Evolutionary conservation across 2,888 invertebrate species (phyloP), one percentile per base, ranked within the genome.

Genomic region (Frankliniella intonsa): DNA sequence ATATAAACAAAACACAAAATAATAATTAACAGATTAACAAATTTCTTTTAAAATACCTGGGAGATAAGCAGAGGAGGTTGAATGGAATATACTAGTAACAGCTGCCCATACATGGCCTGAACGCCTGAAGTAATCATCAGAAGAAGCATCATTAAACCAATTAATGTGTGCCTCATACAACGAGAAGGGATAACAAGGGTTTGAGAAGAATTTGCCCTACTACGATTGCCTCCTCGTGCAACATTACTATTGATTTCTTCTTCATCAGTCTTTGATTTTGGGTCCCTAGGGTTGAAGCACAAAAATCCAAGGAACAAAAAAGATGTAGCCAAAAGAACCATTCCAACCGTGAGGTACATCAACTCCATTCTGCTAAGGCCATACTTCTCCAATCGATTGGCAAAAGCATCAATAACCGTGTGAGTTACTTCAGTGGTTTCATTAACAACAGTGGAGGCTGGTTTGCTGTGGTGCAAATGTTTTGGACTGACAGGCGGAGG

Each of bases 81-180:
- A 9, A 88, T 86, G 51, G 87, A 85, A 85, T 87, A 89, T 12
- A 87, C 87, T 81, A 88, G 85, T 10, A 89, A 85, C n/a, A 88
- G 85, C n/a, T 88, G 88, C 2, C 89, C 89, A 85, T 86, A 89
- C 11, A 88, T 87, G 10, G 88, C 88, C 84, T 89, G 89, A 84
- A 88, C 86, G 5, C 89, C 89, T 65, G 87, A 86, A 83, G 88
- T 89, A 22, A 87, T 83, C 83, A 88, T 86, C 82, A 87, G 87
- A 83, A 89, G 88, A 50, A 88, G 51, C 79, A 88, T 87, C 79
- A 88, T 85, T 14, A 88, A 84, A 1, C 86, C 82, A 3, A 88
- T 86, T 14, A 89, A 84, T 22, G 83, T 81, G 25, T 76, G 69
- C 10, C 69, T 76, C 25, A 76, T 22, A 12, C 69, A 76, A 22